Evolutionary conservation across 37 sponge, comb jelly and placozoan genomes (phyloP).

Genomic region (Tethya wilhelma): DNA sequence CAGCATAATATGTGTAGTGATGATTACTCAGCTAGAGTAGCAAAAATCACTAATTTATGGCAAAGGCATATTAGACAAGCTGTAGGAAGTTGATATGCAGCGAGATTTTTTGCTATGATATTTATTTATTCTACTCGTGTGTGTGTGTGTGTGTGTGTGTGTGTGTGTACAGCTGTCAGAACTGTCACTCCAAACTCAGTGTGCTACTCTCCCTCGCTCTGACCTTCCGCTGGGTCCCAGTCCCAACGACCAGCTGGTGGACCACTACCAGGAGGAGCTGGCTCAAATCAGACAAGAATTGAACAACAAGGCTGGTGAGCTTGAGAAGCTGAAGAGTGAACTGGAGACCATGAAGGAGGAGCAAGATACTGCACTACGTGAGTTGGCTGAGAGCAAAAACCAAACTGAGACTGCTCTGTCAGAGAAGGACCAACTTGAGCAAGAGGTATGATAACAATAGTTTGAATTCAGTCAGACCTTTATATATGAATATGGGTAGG

Average conservation of each 20-base stretch:
- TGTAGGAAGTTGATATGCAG: too few relatives aligned
- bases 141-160: too few relatives aligned
- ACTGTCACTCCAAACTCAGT: neutral
- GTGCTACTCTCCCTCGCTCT: neutral
- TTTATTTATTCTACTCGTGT: too few relatives aligned
- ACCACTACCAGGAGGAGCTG: conserved; percentile 20
- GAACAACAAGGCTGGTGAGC: neutral
- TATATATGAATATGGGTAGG: neutral
- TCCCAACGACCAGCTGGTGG: neutral
- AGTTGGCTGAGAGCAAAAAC: neutral
- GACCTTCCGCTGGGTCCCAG: conserved; percentile 17
- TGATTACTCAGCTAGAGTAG: too few relatives aligned
- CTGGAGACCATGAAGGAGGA: neutral
- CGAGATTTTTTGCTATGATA: too few relatives aligned
- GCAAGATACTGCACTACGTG: neutral
- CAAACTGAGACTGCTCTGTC: neutral
- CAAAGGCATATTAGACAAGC: too few relatives aligned
- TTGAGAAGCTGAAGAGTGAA: neutral
- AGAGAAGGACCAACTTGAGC: too few relatives aligned
- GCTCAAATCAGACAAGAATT: neutral
- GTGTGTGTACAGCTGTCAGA: conserved; percentile 14
- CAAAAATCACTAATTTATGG: too few relatives aligned
- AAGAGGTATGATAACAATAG: too few relatives aligned
- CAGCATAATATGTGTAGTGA: too few relatives aligned
- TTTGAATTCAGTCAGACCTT: too few relatives aligned